phyloP scores from a whole-genome alignment of 2,888 invertebrate species.

The Desoria tigrina region DNA sequence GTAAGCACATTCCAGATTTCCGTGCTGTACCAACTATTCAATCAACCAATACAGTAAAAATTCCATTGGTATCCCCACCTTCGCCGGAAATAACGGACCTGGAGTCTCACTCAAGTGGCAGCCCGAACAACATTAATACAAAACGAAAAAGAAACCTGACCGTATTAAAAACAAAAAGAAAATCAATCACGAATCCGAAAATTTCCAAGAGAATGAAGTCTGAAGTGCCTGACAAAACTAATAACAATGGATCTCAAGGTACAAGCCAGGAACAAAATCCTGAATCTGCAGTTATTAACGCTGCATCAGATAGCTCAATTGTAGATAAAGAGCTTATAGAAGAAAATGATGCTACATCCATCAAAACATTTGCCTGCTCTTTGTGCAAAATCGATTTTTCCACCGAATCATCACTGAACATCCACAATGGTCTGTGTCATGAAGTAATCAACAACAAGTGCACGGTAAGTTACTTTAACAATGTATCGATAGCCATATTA shows the following conservation, averaged over 20 bases:
- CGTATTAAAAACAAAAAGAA: no score
- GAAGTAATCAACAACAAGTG: no score
- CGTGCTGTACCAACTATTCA: neutral
- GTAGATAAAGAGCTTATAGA: no score
- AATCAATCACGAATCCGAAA: no score
- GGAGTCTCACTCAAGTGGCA: neutral
- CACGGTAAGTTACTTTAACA: no score
- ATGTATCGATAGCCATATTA: no score
- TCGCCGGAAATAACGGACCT: constrained; percentile 9
- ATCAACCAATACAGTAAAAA: neutral
- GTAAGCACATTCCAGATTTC: neutral
- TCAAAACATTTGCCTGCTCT: neutral
- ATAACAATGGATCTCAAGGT: neutral
- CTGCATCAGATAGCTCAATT: no score
- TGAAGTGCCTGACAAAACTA: neutral
- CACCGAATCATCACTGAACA: no score
- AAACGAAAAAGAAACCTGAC: no score
- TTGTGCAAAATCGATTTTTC: neutral
- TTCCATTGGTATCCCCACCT: neutral
- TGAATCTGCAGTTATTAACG: neutral
- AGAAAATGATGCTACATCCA: no score
- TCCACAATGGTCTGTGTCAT: no score
- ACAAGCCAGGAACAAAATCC: neutral
- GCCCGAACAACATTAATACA: no score
- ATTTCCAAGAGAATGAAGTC: neutral